Percentiles rank a stretch among this genome's conserved stretches.
Evolutionary conservation across 2,797 vertebrate genomes (phyloP).

Genomic region (Gallirallus australis): DNA sequence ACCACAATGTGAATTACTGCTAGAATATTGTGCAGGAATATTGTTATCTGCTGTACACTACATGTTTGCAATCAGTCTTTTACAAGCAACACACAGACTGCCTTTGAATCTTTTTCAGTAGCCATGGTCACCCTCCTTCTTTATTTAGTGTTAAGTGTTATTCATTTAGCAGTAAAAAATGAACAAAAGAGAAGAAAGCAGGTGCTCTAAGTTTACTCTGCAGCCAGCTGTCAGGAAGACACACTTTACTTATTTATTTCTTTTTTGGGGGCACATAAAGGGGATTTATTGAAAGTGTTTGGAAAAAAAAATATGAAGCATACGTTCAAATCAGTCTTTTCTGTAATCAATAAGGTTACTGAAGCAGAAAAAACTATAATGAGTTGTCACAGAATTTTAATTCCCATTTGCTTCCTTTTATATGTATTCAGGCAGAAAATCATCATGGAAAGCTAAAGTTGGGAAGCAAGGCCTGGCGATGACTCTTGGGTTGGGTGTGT

Average conservation of each 20-base stretch:
- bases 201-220: conserved; percentile 79
- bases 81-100: not conserved
- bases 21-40: conserved; percentile 71
- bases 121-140: conserved; percentile 83
- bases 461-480: conserved; percentile 7
- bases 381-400: conserved; percentile 63
- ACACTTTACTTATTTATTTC: conserved; percentile 57
- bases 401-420: conserved; percentile 58
- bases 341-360: conserved; percentile 65
- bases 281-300: conserved; percentile 55
- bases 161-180: conserved; percentile 80
- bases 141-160: conserved; percentile 87
- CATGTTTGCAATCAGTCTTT: conserved; percentile 58
- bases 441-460: conserved; percentile 11
- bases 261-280: conserved; percentile 19
- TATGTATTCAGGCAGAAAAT: conserved; percentile 61
- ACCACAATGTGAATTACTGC: conserved; percentile 53
- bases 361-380: conserved; percentile 71
- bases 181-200: conserved; percentile 76
- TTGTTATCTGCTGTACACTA: conserved; percentile 79
- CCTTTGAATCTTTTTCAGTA: conserved; percentile 77
- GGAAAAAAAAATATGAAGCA: conserved; percentile 41
- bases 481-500: not conserved
- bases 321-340: conserved; percentile 14
- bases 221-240: conserved; percentile 71